These are phyloP conservation scores for Chaetophractus vellerosus DNA, from an alignment of 2,797 vertebrate species.

Conservation along the genomic window DNA sequence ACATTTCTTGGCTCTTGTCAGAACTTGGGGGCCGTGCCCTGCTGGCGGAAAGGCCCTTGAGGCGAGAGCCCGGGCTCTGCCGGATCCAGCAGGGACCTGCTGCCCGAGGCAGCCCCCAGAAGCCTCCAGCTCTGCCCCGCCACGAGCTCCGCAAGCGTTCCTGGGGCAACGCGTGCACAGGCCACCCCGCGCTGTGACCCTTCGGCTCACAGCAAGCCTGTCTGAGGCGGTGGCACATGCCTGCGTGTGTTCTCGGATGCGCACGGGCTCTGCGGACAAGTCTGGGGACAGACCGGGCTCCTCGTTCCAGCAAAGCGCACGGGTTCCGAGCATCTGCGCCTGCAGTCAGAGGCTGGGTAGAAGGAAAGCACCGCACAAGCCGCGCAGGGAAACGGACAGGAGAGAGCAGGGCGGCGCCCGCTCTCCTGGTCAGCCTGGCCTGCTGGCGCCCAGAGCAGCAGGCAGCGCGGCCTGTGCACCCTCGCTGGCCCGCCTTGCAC, in stretches of 20 bases:
- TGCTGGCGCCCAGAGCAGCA: background rate
- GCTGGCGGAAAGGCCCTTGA: background rate
- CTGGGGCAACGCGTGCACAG: fast-evolving
- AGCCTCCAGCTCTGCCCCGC: background rate
- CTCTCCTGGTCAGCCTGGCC: too few species aligned
- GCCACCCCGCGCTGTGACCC: fast-evolving
- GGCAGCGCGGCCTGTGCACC: too few species aligned
- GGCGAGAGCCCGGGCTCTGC: fast-evolving
- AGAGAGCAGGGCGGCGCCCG: background rate
- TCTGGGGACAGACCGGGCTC: too few species aligned
- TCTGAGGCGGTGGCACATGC: background rate
- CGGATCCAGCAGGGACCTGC: background rate
- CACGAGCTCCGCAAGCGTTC: fast-evolving
- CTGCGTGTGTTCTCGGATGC: fast-evolving
- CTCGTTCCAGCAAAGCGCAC: fast-evolving
- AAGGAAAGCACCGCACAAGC: background rate
- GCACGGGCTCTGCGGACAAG: too few species aligned
- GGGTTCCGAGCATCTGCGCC: background rate
- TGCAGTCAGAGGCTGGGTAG: background rate
- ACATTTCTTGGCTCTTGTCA: background rate
- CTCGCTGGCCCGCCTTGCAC: background rate
- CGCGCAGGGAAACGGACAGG: fast-evolving
- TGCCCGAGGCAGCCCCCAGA: background rate
- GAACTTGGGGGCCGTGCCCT: background rate
- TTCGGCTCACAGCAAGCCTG: too few species aligned